Percentiles rank a stretch among this genome's conserved stretches.
Conservation (phyloP, 30 jellyfish, hydroid and myxozoan genomes). For the Chrysaora quinquecirrha region DNA sequence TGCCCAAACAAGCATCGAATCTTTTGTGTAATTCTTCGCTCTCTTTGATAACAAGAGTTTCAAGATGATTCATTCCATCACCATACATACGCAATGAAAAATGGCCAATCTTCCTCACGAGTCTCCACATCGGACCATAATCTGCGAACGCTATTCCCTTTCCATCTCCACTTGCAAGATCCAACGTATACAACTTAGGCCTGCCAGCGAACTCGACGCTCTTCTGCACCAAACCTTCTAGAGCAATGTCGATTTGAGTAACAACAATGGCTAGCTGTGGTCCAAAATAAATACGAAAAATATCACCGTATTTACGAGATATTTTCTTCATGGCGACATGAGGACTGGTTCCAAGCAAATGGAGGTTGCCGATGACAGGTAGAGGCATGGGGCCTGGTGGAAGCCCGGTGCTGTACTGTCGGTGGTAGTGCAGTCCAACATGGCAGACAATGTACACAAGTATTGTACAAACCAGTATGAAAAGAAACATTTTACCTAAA, state of each 20-base stretch:
- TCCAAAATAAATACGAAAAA: conserved; percentile 72
- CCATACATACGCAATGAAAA: conserved; percentile 85
- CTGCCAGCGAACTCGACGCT: conserved; percentile 90
- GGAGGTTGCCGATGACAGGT: conserved; percentile 83
- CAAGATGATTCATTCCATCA: conserved; percentile 73
- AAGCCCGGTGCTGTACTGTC: conserved; percentile 32
- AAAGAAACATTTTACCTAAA: conserved; percentile 21
- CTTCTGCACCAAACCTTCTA: conserved; percentile 80
- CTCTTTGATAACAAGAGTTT: conserved; percentile 66
- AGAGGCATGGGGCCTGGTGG: conserved; percentile 95
- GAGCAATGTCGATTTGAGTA: conserved; percentile 65
- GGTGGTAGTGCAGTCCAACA: conserved; percentile 25
- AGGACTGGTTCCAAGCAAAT: conserved; percentile 77
- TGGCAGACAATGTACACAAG: conserved; percentile 17
- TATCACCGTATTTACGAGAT: conserved; percentile 77
- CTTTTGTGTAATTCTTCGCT: conserved; percentile 85
- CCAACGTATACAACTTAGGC: conserved; percentile 75
- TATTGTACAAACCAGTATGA: not conserved
- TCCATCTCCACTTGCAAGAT: conserved; percentile 78
- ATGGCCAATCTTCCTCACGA: conserved; percentile 86
- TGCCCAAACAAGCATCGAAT: conserved; percentile 45
- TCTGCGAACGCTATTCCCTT: conserved; percentile 92
- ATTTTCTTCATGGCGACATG: conserved; percentile 69
- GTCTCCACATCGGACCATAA: conserved; percentile 88
- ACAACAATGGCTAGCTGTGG: conserved; percentile 74